phyloP scores from a whole-genome alignment of 2,797 vertebrate species.

The Scomberomorus guttatus region DNA sequence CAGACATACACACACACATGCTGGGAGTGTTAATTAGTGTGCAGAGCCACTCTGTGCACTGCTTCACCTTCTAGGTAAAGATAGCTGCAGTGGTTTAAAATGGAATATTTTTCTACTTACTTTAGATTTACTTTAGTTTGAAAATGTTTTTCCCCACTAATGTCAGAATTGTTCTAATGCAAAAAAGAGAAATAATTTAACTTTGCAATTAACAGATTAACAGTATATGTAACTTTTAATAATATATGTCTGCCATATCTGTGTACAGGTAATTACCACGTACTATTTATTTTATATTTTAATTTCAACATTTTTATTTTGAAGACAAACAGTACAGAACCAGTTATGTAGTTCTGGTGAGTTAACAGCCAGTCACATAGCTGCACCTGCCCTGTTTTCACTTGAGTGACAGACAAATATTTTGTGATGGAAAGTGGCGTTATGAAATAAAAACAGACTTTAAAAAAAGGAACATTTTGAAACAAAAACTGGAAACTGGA shows the following conservation, averaged over 20 bases:
- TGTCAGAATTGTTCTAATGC: slow-evolving; percentile 2
- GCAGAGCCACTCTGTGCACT: slow-evolving; percentile 21
- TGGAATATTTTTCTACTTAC: slow-evolving; percentile 22
- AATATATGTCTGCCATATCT: not conserved
- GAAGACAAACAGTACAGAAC: no score
- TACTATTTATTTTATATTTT: no score
- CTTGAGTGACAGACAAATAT: no score
- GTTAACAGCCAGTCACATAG: no score
- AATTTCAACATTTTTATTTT: no score
- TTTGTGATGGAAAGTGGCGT: no score
- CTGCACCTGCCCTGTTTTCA: no score
- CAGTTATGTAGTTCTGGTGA: no score
- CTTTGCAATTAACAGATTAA: not conserved
- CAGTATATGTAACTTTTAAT: not conserved
- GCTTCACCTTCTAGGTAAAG: slow-evolving; percentile 38
- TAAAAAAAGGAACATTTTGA: no score
- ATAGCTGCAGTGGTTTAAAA: slow-evolving; percentile 36
- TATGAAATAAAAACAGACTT: no score
- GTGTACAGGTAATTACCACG: not conserved
- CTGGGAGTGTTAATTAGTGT: slow-evolving; percentile 65
- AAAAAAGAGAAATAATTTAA: not conserved
- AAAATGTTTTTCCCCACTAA: slow-evolving; percentile 21
- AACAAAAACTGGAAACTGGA: no score
- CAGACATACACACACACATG: slow-evolving; percentile 17
- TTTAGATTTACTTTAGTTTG: slow-evolving; percentile 28